phyloP scores from a whole-genome alignment of 2,113 vertebrate species.

The Bucco capensis region DNA sequence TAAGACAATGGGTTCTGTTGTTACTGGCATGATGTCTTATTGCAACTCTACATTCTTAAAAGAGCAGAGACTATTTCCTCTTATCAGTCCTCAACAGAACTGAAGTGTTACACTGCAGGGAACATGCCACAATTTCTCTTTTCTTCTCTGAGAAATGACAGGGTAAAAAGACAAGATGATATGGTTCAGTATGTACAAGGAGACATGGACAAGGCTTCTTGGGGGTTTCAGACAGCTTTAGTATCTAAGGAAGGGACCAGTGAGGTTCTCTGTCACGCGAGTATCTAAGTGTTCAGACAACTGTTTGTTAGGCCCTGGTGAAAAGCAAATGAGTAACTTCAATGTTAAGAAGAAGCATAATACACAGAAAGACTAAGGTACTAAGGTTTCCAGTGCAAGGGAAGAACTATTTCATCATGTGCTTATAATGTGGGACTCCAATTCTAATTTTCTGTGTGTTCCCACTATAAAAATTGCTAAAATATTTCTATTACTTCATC shows the following conservation, averaged over 20 bases:
- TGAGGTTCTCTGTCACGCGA: neutral
- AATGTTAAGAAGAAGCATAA: neutral
- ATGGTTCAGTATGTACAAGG: neutral
- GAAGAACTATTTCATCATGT: neutral
- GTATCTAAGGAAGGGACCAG: neutral
- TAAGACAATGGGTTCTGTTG: conserved; percentile 8
- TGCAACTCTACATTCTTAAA: neutral
- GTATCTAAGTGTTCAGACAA: neutral
- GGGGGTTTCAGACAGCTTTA: neutral
- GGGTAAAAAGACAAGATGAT: neutral
- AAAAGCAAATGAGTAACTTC: neutral
- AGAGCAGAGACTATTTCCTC: neutral
- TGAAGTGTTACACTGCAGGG: neutral
- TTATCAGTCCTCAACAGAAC: neutral
- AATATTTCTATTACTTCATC: neutral
- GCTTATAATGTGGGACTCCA: neutral
- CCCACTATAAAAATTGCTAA: neutral
- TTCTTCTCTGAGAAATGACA: neutral
- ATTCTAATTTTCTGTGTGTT: neutral
- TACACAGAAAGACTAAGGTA: neutral
- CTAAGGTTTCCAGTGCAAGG: neutral
- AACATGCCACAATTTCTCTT: neutral
- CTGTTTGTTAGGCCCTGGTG: neutral
- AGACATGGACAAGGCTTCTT: neutral
- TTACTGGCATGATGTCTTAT: neutral